Evolutionary conservation across 2,797 vertebrate genomes (phyloP).

Genomic region (Paguma larvata): DNA sequence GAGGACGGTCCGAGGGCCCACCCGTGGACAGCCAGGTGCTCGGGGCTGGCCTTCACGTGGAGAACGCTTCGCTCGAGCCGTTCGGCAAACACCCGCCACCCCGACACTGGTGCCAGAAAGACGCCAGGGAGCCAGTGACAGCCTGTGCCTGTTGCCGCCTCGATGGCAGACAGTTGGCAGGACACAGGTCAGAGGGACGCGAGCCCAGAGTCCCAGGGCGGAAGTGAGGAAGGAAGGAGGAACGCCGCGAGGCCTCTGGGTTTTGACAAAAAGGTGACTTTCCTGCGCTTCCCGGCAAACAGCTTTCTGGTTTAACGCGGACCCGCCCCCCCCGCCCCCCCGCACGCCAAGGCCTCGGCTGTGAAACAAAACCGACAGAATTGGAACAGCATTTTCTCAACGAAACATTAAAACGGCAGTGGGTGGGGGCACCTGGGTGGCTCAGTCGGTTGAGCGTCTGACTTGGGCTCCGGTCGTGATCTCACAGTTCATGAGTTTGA

Average conservation of each 20-base stretch:
- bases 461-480: too few relatives aligned
- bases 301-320: background rate
- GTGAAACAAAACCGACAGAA: fast-evolving
- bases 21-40: background rate
- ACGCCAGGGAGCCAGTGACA: fast-evolving
- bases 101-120: fast-evolving
- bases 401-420: background rate
- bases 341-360: background rate
- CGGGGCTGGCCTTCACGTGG: background rate
- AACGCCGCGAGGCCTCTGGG: fast-evolving
- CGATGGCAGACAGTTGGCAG: fast-evolving
- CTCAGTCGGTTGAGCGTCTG: too few relatives aligned
- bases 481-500: too few relatives aligned
- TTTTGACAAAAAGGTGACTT: fast-evolving
- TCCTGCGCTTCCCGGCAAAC: fast-evolving
- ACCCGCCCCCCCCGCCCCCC: too few relatives aligned
- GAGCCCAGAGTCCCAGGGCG: background rate
- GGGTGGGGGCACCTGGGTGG: too few relatives aligned
- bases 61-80: background rate
- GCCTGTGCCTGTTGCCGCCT: too few relatives aligned
- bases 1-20: fast-evolving
- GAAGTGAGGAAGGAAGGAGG: too few relatives aligned
- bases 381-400: background rate
- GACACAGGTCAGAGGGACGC: fast-evolving
- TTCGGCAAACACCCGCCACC: background rate